Conservation (phyloP, 2,797 vertebrate species). For the Aratinga solstitialis region DNA sequence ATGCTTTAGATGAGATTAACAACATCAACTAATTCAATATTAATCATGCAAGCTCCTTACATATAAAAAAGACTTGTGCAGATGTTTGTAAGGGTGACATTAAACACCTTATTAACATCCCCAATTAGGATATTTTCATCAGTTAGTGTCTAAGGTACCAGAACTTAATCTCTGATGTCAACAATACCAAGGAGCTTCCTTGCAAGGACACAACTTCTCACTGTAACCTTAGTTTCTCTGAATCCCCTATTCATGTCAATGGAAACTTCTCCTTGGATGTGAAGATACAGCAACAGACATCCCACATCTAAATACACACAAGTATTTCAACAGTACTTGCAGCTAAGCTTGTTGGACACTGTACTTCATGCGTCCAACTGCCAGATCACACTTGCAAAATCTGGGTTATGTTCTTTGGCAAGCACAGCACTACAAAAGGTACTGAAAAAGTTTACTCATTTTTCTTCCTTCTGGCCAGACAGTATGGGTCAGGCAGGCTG, state of each 20-base stretch:
- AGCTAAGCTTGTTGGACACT: neutral
- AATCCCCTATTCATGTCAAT: neutral
- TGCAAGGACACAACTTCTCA: neutral
- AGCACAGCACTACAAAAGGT: neutral
- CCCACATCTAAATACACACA: neutral
- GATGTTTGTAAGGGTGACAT: neutral
- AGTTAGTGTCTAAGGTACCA: neutral
- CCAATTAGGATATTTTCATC: neutral
- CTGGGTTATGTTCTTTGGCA: neutral
- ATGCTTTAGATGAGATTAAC: neutral
- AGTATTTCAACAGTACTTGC: neutral
- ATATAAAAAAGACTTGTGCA: neutral
- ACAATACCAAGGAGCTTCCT: neutral
- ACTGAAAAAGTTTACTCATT: neutral
- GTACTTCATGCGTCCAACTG: rapidly evolving
- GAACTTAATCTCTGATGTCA: neutral
- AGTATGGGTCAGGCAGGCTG: neutral
- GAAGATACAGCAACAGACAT: neutral
- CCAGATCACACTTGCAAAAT: neutral
- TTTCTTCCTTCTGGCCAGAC: neutral
- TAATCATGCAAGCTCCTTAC: neutral
- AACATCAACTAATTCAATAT: neutral
- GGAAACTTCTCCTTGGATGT: neutral
- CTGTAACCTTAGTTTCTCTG: neutral
- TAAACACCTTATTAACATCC: neutral